Conservation (phyloP, 2,797 vertebrate species). For the Anguilla megastoma region DNA sequence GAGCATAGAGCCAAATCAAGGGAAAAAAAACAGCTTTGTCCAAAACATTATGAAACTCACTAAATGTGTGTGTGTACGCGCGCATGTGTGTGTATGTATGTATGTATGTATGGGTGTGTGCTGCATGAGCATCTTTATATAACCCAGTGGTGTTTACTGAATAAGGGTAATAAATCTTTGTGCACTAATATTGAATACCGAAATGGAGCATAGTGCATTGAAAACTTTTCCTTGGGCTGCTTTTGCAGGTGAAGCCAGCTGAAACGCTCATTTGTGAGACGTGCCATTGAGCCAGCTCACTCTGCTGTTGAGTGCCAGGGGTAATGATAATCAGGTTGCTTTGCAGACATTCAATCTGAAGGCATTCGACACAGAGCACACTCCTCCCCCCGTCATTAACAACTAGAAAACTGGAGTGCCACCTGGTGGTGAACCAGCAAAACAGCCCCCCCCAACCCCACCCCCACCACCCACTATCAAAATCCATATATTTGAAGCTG, state of each 20-base stretch:
- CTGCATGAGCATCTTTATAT: no score
- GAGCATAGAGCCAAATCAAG: no score
- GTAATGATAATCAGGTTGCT: slow-evolving; percentile 68
- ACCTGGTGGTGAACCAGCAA: slow-evolving; percentile 64
- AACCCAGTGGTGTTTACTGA: background rate
- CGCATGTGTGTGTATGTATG: no score
- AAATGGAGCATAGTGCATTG: background rate
- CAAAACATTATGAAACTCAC: no score
- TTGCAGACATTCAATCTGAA: slow-evolving; percentile 74
- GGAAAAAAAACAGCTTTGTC: no score
- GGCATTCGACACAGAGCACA: slow-evolving; percentile 66
- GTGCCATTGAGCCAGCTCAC: slow-evolving; percentile 60
- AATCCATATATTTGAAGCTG: slow-evolving; percentile 57
- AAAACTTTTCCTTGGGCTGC: slow-evolving; percentile 10
- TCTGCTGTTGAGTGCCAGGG: slow-evolving; percentile 61
- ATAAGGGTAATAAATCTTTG: background rate
- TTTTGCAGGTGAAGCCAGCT: background rate
- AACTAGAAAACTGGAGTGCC: slow-evolving; percentile 76
- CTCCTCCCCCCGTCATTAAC: slow-evolving; percentile 25
- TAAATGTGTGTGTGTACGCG: no score
- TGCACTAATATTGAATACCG: background rate
- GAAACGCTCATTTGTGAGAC: background rate
- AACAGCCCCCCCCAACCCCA: slow-evolving; percentile 37
- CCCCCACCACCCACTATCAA: slow-evolving; percentile 33
- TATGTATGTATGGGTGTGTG: no score